phyloP scores from a whole-genome alignment of 2,797 vertebrate species.

The Sebastes melanostomus region DNA sequence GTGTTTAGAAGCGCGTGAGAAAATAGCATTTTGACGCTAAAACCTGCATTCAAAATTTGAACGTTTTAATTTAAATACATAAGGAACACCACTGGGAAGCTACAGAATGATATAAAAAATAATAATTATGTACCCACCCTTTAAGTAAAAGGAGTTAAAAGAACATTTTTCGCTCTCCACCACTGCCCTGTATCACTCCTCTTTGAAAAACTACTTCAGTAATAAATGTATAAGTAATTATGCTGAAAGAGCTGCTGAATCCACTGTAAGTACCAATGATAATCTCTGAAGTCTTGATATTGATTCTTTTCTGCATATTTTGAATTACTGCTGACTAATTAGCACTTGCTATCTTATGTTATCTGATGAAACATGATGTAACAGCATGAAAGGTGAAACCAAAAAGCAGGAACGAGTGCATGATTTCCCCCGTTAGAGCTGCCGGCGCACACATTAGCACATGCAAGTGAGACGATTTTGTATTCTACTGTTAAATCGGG shows the following conservation, averaged over 20 bases:
- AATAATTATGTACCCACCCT: too few species aligned
- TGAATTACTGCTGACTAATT: constrained; percentile 30
- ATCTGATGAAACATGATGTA: constrained; percentile 27
- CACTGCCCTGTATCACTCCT: neutral
- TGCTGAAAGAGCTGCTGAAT: neutral
- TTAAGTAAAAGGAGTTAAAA: too few species aligned
- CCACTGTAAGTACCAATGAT: constrained; percentile 1
- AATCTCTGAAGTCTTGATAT: constrained; percentile 17
- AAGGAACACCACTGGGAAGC: too few species aligned
- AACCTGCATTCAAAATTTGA: too few species aligned
- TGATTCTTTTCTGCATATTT: constrained; percentile 22
- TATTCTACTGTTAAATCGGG: neutral
- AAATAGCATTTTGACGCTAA: too few species aligned
- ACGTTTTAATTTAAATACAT: too few species aligned
- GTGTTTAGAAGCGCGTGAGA: too few species aligned
- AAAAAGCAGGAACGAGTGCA: neutral
- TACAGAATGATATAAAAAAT: too few species aligned
- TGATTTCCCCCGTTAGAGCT: neutral
- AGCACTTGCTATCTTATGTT: neutral
- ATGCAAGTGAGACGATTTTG: neutral
- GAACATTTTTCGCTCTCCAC: neutral
- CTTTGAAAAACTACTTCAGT: neutral
- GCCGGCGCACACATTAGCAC: neutral
- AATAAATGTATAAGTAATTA: neutral
- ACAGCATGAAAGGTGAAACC: constrained; percentile 11